phyloP scores from a whole-genome alignment of 2,797 vertebrate species.

The Galaxias olidus region DNA sequence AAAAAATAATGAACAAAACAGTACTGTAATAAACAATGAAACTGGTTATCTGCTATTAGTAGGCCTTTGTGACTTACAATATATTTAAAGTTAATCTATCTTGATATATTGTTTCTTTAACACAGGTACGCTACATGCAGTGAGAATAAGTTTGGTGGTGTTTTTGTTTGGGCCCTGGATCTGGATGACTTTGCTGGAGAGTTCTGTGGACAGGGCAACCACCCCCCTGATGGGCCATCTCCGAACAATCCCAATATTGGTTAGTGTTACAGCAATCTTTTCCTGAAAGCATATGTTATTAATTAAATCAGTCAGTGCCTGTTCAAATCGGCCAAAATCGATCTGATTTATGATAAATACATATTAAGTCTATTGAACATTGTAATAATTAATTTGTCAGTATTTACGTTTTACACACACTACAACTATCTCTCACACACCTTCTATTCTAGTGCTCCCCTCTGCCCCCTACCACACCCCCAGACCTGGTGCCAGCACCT shows the following conservation, averaged over 20 bases:
- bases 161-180: conserved; percentile 75
- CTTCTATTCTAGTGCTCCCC: conserved; percentile 23
- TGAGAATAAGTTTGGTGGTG: conserved; percentile 67
- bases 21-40: not conserved
- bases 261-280: conserved; percentile 30
- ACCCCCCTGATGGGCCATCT: conserved; percentile 69
- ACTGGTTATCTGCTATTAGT: not conserved
- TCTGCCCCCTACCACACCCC: conserved; percentile 39
- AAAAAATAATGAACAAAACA: not conserved
- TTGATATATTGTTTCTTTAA: no score
- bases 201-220: conserved; percentile 67
- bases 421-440: not conserved
- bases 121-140: conserved; percentile 66
- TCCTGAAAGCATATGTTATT: no score
- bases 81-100: not conserved
- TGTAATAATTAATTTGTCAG: no score
- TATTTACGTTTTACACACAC: no score
- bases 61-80: not conserved
- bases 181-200: conserved; percentile 73
- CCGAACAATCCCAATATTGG: conserved; percentile 50
- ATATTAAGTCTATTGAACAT: no score
- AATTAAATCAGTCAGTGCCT: no score
- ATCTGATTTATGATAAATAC: no score
- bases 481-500: conserved; percentile 23
- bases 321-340: no score